A percentile compares a stretch with the other conserved stretches of the same genome.
Evolutionary conservation across 2,888 invertebrate species (phyloP).

Genomic region (Ophioninae sp.): DNA sequence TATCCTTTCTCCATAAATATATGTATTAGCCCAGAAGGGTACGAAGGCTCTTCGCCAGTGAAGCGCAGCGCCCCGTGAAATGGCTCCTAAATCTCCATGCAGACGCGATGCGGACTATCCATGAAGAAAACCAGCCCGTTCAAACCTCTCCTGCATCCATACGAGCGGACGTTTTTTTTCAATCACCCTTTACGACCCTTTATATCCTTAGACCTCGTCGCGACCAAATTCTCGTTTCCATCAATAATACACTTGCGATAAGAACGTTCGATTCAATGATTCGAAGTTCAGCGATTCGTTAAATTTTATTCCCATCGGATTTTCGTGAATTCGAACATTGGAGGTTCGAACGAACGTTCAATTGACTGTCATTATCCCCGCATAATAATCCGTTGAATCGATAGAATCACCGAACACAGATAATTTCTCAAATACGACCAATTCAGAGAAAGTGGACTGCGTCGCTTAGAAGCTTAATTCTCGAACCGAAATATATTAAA

Average conservation of each 20-base stretch:
- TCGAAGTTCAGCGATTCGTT: not conserved
- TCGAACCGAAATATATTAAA: too few species aligned
- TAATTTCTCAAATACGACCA: not conserved
- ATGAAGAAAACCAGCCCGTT: constrained; percentile 41
- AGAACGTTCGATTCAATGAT: not conserved
- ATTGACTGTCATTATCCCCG: not conserved
- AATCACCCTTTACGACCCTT: constrained; percentile 59
- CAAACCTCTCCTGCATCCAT: constrained; percentile 38
- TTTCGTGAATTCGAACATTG: not conserved
- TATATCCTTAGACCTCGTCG: constrained; percentile 52
- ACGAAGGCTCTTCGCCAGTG: constrained; percentile 38
- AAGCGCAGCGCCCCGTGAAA: constrained; percentile 65
- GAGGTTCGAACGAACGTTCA: not conserved
- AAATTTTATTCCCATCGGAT: not conserved
- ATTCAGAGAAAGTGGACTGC: too few species aligned
- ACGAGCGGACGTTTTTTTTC: constrained; percentile 36
- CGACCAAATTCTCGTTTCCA: constrained; percentile 48
- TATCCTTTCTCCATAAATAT: constrained; percentile 3
- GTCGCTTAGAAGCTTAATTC: too few species aligned
- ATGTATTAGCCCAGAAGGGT: not conserved
- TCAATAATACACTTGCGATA: constrained; percentile 24
- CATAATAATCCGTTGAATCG: not conserved
- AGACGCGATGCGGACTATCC: constrained; percentile 56
- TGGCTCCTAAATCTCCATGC: constrained; percentile 64
- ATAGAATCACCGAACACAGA: not conserved